Base-by-base conservation (phyloP, 2,797 vertebrate genomes). In the Cheirogaleus major region DNA sequence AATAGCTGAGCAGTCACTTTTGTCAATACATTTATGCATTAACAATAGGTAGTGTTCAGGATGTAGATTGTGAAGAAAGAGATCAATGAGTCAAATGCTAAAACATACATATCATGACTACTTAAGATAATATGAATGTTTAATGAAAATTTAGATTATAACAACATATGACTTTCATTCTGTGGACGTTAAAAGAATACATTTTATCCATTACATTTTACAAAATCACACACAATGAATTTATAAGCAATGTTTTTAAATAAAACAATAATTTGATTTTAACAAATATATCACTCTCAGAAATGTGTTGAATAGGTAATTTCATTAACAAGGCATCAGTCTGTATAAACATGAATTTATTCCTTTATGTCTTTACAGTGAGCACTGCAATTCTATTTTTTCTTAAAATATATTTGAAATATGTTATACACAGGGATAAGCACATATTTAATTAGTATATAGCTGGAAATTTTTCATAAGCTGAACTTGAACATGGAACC, bases 241-340 rank as follows among this genome's bases (percentile, higher is more conserved):
- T 75, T 72, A 80, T 89, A 95, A 95, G 91, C 85, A 97, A 80
- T 97, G 86, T 90, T 93, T 96, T 72, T 97, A 93, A 98, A 98
- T 94, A 98, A 98, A 98, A 98, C 91, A 73, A 85, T 82, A 98
- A 98, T 96, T 98, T 98, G 87, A 97, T 96, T 97, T 98, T 96
- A 91, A 97, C 79, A 95, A 97, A 97, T 85, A 83, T 93, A 98
- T 95, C 86, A 96, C 85, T 95, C 80, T 95, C 32, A 32, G 30
- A 84, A 32, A 75, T 59, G 32, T 63, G 27, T n/a, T 81, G 20
- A 65, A 10, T 4, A 17, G 48, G 2, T 90, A 67, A 82, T 52
- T 86, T 52, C n/a, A 18, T 41, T 41, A 95, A n/a, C 27, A 88
- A 63, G 43, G 3, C 18, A 72, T 75, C 57, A 67, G 10, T 45